Evolutionary conservation across 1,140 invertebrate genomes (phyloP).

Genomic region (Idris sp.): DNA sequence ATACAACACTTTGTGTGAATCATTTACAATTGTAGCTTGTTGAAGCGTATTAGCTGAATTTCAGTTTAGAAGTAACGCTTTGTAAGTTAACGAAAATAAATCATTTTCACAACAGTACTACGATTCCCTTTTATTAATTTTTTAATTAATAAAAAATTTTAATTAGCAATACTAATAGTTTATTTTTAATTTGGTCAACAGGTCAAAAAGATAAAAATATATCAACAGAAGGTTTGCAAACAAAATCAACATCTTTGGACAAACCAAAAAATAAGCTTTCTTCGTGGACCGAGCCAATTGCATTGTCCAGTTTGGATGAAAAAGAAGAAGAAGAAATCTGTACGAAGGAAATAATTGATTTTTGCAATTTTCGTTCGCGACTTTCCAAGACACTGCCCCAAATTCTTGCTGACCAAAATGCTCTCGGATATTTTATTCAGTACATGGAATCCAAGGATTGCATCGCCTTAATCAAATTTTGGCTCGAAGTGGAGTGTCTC

Average conservation of each 20-base stretch:
- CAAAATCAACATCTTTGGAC: too few species aligned
- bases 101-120: too few species aligned
- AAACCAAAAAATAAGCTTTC: too few species aligned
- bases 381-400: conserved; percentile 83
- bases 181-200: too few species aligned
- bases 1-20: too few species aligned
- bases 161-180: too few species aligned
- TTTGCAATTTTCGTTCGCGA: conserved; percentile 74
- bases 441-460: conserved; percentile 83
- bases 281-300: conserved; percentile 45
- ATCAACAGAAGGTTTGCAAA: conserved; percentile 61
- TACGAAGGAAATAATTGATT: conserved; percentile 58
- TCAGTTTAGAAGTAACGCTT: too few species aligned
- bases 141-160: too few species aligned
- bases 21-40: too few species aligned
- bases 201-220: conserved; percentile 67
- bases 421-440: conserved; percentile 86
- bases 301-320: conserved; percentile 68
- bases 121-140: too few species aligned
- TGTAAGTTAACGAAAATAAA: too few species aligned
- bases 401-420: conserved; percentile 83
- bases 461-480: conserved; percentile 83
- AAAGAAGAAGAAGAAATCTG: conserved; percentile 70
- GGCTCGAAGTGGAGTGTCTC: conserved; percentile 86
- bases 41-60: too few species aligned